Evolutionary conservation across 2,888 invertebrate species (phyloP), one percentile per base, ranked within the genome.

Genomic region (Torymus tubicola): DNA sequence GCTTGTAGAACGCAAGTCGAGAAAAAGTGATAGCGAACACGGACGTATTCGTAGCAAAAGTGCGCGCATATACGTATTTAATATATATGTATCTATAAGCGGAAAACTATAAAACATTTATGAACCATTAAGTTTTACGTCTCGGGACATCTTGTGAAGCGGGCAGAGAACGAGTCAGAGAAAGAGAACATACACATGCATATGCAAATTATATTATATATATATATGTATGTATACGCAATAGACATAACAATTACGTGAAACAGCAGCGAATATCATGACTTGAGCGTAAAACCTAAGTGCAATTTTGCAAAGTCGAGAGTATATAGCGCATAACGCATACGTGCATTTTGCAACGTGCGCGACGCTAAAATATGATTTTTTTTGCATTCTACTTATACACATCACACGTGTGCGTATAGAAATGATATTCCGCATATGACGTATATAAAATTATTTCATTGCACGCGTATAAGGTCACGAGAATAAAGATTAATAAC

Each of bases 41-140:
- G 24, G 24, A 3, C 24, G 58, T 2, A 57, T n/a, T 24, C 5
- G 8, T 67, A 52, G 52, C 12, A 53, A 69, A 61, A 31, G 13
- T 24, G 3, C 3, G 24, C 3, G n/a, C n/a, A n/a, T n/a, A n/a
- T n/a, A n/a, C n/a, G n/a, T n/a, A n/a, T n/a, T n/a, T n/a, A n/a
- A n/a, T n/a, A n/a, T n/a, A n/a, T n/a, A n/a, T n/a, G n/a, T 24
- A 24, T 24, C 24, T 3, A 64, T 42, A 53, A 52, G 52, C 67
- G 24, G 21, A 57, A 55, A 67, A 53, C 67, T 21, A 61, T 72
- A 64, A 72, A 78, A 72, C 0, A 42, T 70, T 72, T 55, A 67
- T 52, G 67, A 52, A 21, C n/a, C 60, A 18, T 78, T 67, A 78
- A 78, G 61, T 67, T 78, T 78, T 78, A 72, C 55, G 24, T 31